Conservation (phyloP, 2,113 vertebrate species). For the Ophthalmolycus amberensis region DNA sequence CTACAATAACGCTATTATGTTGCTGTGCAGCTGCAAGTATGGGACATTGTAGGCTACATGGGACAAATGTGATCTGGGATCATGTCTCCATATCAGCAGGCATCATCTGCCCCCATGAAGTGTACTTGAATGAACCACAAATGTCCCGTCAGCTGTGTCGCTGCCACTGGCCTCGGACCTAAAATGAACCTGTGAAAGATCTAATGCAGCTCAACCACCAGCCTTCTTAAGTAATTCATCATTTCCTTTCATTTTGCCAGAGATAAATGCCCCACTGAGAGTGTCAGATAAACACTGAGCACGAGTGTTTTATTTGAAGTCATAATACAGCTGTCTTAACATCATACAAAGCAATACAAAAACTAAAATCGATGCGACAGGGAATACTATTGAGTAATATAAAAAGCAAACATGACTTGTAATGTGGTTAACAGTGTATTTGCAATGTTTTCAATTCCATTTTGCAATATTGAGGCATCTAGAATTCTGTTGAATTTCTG, state of each 20-base stretch:
- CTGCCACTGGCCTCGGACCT: neutral
- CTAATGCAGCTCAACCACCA: neutral
- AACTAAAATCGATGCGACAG: neutral
- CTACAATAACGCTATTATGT: neutral
- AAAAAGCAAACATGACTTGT: neutral
- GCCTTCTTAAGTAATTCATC: conserved; percentile 13
- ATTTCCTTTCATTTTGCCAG: conserved; percentile 8
- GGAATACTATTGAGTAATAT: neutral
- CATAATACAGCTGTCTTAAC: neutral
- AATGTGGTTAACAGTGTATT: neutral
- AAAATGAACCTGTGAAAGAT: conserved; percentile 7
- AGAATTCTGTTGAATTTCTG: neutral
- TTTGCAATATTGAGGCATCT: neutral
- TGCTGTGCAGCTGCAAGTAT: neutral
- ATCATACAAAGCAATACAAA: neutral
- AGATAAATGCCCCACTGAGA: neutral
- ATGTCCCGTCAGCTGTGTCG: conserved; percentile 12
- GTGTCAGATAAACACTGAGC: neutral
- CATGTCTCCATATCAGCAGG: neutral
- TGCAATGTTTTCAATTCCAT: neutral
- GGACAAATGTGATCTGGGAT: conserved; percentile 6
- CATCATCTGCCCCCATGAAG: conserved; percentile 5
- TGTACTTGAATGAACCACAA: conserved; percentile 1
- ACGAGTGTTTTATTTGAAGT: conserved; percentile 2
- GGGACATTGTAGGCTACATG: too few species aligned